Evolutionary conservation across 2,888 invertebrate species (phyloP), one percentile per base, ranked within the genome.

Genomic region (Pyrrhia umbra): DNA sequence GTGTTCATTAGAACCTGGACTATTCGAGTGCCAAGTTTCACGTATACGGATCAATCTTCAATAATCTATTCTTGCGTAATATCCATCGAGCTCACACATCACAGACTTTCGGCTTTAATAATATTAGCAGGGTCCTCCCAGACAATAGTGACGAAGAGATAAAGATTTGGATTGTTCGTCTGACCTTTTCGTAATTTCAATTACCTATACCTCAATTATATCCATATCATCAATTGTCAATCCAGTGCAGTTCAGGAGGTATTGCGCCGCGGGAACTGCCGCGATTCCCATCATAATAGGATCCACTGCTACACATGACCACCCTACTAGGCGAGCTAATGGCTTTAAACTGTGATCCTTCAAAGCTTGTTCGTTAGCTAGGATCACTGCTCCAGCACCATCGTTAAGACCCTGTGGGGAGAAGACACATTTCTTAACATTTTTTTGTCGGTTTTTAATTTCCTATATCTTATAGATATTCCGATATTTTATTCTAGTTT

Each of bases 301-400:
- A 79, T 99, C 99, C 52, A 99, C 99, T 62, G 99, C 99, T 71
- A 98, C 97, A 80, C 97, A 96, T 23, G 98, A 96, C 95, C 98
- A 99, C 43, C 97, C 98, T 4, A 98, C 97, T n/a, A 99, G 94
- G 68, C 99, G 96, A 1, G 99, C 99, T 54, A 99, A 92, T 0
- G 99, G 99, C 84, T 96, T 98, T 49, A 99, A 95, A 75, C 96
- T 97, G 43, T 23, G 51, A 15, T 62, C 25, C 86, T 97, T 97
- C 0, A 98, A 96, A 0, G 99, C 98, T 67, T 97, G 97, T 90
- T 99, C 99, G 81, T 97, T 97, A 34, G 99, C 99, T 52, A 99
- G 87, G 21, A 99, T 95, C 6, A 64, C 23, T 42, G 63, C 46
- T 23, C 46, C 46, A 3, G 30, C 63, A 23, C 64, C 64, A 6